Base-by-base conservation (phyloP, 53 echinoderm and acorn worm genomes). In the Pentamera pediparva region DNA sequence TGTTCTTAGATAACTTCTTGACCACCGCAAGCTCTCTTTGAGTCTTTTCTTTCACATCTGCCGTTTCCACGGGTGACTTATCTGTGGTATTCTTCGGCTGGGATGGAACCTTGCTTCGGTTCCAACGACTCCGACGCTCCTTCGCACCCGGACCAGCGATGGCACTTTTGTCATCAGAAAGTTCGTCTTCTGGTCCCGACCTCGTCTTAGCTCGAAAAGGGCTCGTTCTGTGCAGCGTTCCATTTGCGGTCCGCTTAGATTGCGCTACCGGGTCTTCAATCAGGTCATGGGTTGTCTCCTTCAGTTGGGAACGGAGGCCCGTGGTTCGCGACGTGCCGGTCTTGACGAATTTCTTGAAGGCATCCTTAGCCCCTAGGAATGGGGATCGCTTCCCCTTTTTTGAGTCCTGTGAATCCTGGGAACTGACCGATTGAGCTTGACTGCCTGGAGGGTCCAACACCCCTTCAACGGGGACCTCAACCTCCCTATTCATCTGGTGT, bases 301-400 rank as follows among this genome's bases (percentile, higher is more conserved):
- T 22, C 45, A 41, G 26, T 25, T 41, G 39, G 24, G 26, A 52
- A 20, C 54, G 51, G 15, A 37, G 34, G 15, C 21, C 13, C 21
- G 73, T 52, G 8, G 63, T 15, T 32, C 73, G 7, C 34, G 73
- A 35, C n/a, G 73, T 19, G 1, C 73, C 73, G 53, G 22, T 72
- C 25, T 21, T 51, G 52, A 54, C 55, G 22, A 72, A 72, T 18
- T 54, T 72, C 27, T 54, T 72, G 36, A 72, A 35, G 7, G 55
- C 73, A 19, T 72, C 73, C 12, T 54, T 53, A 31, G 73, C 73
- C 9, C 73, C 73, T 33, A 34, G 33, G 21, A 72, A 72, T 49
- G 55, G 34, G 36, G 73, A 72, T 26, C 37, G 31, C 26, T 72
- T 72, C 33, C 73, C 53, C 28, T 67, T 67, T 32, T 67, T 41